Evolutionary conservation across 2,113 vertebrate species (phyloP).

Genomic region (Tupaia tana): DNA sequence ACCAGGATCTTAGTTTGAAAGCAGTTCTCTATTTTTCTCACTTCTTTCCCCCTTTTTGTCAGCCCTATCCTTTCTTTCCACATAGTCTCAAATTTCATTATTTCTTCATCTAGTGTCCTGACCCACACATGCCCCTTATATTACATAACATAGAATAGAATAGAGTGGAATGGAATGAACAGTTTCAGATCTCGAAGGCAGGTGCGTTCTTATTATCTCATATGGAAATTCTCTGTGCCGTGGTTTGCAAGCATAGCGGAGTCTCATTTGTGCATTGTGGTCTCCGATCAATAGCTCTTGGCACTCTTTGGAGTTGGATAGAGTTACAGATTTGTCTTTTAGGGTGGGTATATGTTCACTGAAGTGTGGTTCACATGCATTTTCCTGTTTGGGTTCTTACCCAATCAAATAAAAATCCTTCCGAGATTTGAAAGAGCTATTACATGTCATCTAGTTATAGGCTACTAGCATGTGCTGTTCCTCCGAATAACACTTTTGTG

Average conservation of each 20-base stretch:
- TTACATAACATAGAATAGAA: not conserved
- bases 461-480: not conserved
- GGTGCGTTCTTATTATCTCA: not conserved
- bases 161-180: slow-evolving; percentile 9
- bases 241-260: not conserved
- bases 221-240: not conserved
- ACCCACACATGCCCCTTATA: slow-evolving; percentile 31
- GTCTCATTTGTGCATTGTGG: not conserved
- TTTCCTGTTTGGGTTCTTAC: not conserved
- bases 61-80: not conserved
- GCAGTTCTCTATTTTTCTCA: not conserved
- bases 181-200: slow-evolving; percentile 22
- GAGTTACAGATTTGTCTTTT: slow-evolving; percentile 39
- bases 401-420: not conserved
- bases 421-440: not conserved
- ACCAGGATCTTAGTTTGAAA: slow-evolving; percentile 32
- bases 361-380: not conserved
- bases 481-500: not conserved
- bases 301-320: not conserved
- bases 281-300: not conserved
- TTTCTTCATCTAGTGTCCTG: slow-evolving; percentile 52
- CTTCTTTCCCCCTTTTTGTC: not conserved
- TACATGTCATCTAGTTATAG: not conserved
- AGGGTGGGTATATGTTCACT: not conserved
- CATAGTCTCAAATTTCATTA: slow-evolving; percentile 54